Evolutionary conservation across 2,888 invertebrate genomes (phyloP).

Genomic region (Rhagophthalmus giganteus): DNA sequence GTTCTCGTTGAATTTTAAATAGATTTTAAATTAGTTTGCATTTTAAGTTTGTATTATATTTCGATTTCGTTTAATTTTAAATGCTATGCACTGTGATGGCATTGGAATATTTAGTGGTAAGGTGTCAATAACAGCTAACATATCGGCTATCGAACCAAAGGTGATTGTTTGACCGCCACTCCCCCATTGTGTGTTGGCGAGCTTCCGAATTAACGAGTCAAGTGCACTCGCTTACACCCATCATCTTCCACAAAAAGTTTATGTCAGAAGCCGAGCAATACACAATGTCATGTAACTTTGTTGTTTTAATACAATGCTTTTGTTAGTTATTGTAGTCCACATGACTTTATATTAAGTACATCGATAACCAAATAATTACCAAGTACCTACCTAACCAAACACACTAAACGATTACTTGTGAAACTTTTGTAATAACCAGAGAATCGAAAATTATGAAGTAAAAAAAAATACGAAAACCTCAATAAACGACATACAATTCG

Average conservation of each 20-base stretch:
- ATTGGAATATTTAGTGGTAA: conserved; percentile 34
- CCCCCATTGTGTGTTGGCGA: conserved; percentile 38
- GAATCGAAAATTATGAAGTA: too few relatives aligned
- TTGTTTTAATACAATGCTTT: background rate
- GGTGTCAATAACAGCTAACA: conserved; percentile 44
- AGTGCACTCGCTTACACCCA: conserved; percentile 38
- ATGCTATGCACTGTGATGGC: conserved; percentile 16
- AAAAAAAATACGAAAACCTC: background rate
- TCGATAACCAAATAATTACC: background rate
- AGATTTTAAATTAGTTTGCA: conserved; percentile 18
- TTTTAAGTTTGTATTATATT: conserved; percentile 1
- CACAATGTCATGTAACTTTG: background rate
- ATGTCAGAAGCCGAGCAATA: conserved; percentile 2
- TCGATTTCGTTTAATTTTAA: conserved; percentile 28
- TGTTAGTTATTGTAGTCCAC: too few relatives aligned
- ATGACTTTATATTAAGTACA: background rate
- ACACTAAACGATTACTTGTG: too few relatives aligned
- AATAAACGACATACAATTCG: too few relatives aligned
- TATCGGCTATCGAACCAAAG: conserved; percentile 43
- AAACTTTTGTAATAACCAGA: too few relatives aligned
- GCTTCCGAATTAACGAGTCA: conserved; percentile 45
- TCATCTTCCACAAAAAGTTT: conserved; percentile 20
- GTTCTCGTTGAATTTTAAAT: conserved; percentile 17
- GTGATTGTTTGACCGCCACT: conserved; percentile 46
- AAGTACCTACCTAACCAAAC: too few relatives aligned